Conservation (phyloP, 1,140 invertebrate genomes). For the Diorhabda sublineata region DNA sequence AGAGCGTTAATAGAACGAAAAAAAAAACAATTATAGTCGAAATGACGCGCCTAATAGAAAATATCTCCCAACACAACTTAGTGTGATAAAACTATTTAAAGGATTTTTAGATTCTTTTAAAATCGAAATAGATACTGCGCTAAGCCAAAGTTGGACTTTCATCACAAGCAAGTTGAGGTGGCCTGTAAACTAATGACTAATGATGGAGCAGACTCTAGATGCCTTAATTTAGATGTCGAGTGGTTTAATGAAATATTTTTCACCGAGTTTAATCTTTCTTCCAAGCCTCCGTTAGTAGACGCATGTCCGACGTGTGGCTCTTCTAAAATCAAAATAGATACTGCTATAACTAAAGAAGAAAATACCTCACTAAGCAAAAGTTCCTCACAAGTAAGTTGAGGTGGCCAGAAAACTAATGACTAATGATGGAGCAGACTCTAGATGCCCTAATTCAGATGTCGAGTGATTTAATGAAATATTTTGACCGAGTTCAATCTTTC, state of each 20-base stretch:
- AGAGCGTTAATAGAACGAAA: no score
- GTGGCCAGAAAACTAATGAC: no score
- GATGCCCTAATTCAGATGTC: no score
- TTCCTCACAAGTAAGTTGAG: no score
- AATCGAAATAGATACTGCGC: background rate
- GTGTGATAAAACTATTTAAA: no score
- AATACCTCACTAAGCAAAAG: no score
- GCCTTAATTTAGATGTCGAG: no score
- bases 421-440: no score
- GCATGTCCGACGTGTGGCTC: background rate
- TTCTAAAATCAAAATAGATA: background rate
- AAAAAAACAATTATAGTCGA: no score
- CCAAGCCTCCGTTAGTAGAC: background rate
- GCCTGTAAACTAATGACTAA: background rate
- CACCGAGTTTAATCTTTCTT: background rate
- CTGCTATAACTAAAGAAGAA: background rate
- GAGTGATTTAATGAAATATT: no score
- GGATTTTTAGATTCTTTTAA: background rate
- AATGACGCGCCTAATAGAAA: background rate
- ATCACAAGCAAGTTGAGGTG: background rate
- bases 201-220: background rate
- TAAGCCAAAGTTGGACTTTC: background rate
- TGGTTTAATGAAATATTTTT: slow-evolving; percentile 1
- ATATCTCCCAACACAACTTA: background rate
- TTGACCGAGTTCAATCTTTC: no score